Percentiles rank a stretch among this genome's conserved stretches.
Evolutionary conservation across 2,797 vertebrate species (phyloP).

Genomic region (Menidia menidia): DNA sequence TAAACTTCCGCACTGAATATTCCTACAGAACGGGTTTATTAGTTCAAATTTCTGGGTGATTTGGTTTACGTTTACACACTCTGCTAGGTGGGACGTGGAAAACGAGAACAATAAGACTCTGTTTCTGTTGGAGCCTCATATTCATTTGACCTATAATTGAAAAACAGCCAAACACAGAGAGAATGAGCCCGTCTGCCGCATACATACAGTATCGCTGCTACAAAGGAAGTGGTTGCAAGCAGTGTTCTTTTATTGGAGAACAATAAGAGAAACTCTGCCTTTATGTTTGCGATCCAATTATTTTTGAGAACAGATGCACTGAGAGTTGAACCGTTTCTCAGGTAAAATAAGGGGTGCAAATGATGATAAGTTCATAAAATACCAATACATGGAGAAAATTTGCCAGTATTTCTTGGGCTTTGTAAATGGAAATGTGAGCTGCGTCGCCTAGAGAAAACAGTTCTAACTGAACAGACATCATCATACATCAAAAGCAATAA

Average conservation of each 20-base stretch:
- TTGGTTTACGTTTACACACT: constrained; percentile 22
- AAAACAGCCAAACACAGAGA: constrained; percentile 48
- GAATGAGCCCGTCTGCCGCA: constrained; percentile 40
- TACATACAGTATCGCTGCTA: constrained; percentile 19
- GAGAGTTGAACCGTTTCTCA: constrained; percentile 18
- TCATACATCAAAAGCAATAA: constrained; percentile 20
- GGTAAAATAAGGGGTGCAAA: constrained; percentile 25
- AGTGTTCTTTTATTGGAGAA: constrained; percentile 41
- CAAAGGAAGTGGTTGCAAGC: constrained; percentile 28
- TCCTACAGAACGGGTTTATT: not conserved
- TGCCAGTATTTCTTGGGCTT: constrained; percentile 6
- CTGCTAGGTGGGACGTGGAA: constrained; percentile 18
- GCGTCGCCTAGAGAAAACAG: constrained; percentile 11
- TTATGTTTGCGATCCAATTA: constrained; percentile 61
- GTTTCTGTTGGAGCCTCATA: constrained; percentile 36
- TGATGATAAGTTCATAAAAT: constrained; percentile 41
- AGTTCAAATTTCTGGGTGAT: constrained; percentile 18
- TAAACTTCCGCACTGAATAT: no score
- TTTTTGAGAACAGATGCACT: constrained; percentile 33
- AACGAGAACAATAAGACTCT: constrained; percentile 1
- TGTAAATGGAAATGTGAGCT: constrained; percentile 13
- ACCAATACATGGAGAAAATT: constrained; percentile 24
- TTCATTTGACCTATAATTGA: constrained; percentile 59
- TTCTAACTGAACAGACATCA: not conserved
- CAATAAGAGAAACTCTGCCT: constrained; percentile 44